These are phyloP conservation scores for Drosophila eohydei DNA, from an alignment of 2,888 invertebrate genomes.

Conservation along the genomic window DNA sequence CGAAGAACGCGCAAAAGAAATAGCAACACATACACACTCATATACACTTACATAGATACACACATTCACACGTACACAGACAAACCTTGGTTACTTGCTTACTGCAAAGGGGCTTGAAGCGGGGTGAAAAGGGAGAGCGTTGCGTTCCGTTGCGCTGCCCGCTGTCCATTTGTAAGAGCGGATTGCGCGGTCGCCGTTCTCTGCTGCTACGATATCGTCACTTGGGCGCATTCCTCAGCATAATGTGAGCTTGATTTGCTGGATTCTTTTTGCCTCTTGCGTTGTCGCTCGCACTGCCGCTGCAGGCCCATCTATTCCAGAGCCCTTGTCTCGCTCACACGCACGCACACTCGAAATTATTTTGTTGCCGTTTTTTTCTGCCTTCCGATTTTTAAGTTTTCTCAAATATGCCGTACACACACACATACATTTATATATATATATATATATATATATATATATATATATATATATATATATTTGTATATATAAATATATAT, in stretches of 20 bases:
- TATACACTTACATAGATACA: background rate
- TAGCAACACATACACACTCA: conserved; percentile 40
- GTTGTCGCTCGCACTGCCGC: conserved; percentile 27
- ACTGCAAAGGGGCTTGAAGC: background rate
- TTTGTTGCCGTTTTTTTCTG: conserved; percentile 71
- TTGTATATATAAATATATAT: background rate
- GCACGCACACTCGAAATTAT: conserved; percentile 67
- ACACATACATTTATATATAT: conserved; percentile 18
- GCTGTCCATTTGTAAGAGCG: conserved; percentile 72
- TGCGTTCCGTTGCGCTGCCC: conserved; percentile 50
- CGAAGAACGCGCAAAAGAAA: conserved; percentile 59
- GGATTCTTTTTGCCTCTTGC: conserved; percentile 77
- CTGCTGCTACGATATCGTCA: conserved; percentile 83
- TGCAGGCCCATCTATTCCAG: conserved; percentile 31
- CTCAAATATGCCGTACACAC: conserved; percentile 70
- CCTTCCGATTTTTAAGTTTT: conserved; percentile 50
- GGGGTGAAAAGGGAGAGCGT: conserved; percentile 2
- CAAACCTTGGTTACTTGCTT: conserved; percentile 40
- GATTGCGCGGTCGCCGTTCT: conserved; percentile 50
- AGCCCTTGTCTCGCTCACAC: conserved; percentile 38
- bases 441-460: background rate
- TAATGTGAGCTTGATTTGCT: conserved; percentile 84
- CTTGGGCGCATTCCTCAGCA: conserved; percentile 84
- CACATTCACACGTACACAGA: conserved; percentile 18
- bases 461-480: background rate